phyloP scores from a whole-genome alignment of 2,113 vertebrate genomes.

The Eidolon helvum region DNA sequence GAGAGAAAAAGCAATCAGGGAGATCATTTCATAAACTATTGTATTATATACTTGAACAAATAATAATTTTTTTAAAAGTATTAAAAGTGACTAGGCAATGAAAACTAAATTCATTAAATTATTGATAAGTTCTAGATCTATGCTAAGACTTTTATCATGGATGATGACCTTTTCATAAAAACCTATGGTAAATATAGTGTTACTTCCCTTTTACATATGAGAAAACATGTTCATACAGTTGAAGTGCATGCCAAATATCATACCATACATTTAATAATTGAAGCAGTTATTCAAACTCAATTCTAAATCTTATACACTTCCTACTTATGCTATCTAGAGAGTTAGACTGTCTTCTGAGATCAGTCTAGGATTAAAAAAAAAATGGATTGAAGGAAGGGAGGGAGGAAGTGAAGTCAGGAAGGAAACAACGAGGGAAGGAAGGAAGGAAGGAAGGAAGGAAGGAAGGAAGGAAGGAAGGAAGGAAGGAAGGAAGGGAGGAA shows the following conservation, averaged over 20 bases:
- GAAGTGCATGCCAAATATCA: background rate
- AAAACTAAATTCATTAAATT: background rate
- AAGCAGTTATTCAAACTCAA: background rate
- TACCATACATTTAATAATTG: background rate
- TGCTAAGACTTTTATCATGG: background rate
- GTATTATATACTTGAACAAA: too few species aligned
- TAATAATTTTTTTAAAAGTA: background rate
- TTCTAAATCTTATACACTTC: background rate
- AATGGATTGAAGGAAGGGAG: too few species aligned
- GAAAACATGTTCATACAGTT: background rate
- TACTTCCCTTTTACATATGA: background rate
- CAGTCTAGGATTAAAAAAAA: background rate
- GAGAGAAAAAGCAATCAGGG: too few species aligned
- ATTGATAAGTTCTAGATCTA: background rate
- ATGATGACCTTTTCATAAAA: background rate
- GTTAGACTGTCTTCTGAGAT: background rate
- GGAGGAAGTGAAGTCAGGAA: too few species aligned
- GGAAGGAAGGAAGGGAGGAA: background rate
- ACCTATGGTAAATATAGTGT: background rate
- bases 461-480: background rate
- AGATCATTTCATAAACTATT: too few species aligned
- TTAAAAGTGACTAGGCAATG: background rate
- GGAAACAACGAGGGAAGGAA: too few species aligned
- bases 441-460: accelerated
- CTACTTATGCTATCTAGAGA: background rate